Evolutionary conservation across 2,113 vertebrate species (phyloP), one percentile per base, ranked within the genome.

Genomic region (Psephotus haematonotus): DNA sequence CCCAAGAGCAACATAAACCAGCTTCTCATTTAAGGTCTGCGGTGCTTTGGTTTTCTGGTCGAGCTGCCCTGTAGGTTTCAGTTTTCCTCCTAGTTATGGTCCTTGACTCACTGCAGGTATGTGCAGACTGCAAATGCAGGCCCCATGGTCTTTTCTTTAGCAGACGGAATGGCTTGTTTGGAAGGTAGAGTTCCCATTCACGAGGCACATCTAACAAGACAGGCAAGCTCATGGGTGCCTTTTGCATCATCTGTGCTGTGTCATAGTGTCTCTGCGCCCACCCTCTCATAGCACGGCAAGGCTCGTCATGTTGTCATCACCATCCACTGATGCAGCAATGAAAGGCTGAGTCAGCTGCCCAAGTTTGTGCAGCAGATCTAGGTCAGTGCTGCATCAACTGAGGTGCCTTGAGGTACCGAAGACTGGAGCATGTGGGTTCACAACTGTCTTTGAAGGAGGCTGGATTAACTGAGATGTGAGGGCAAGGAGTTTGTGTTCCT

Each of bases 21-120:
- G 62, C 19, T 35, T 69, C 29, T 50, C 8, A 8, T 39, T 57
- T 44, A 49, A 83, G 44, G 33, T 62, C 35, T 0, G 0, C 18
- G 10, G 19, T 23, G 16, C 74, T 75, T 64, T 29, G 27, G 46
- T 62, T 74, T 35, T 29, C 23, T 29, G 29, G 59, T 47, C 9
- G 39, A 64, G 29, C 33, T 37, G 25, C 13, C 44, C 43, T 22
- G 6, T 50, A 41, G 24, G 33, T 69, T 90, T 39, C 60, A 29
- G 22, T 52, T 22, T 41, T 75, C 37, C 49, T 88, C 39, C 23
- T 10, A 23, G 10, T 12, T 52, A 33, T 43, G 68, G 67, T 63
- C 43, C 18, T 53, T 59, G 74, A 37, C n/a, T 5, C 11, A 12
- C 22, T 43, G 20, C 27, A 41, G 33, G 11, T 15, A 15, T 59